Conservation (phyloP, 2,888 invertebrate species). For the Lissonota sp. region DNA sequence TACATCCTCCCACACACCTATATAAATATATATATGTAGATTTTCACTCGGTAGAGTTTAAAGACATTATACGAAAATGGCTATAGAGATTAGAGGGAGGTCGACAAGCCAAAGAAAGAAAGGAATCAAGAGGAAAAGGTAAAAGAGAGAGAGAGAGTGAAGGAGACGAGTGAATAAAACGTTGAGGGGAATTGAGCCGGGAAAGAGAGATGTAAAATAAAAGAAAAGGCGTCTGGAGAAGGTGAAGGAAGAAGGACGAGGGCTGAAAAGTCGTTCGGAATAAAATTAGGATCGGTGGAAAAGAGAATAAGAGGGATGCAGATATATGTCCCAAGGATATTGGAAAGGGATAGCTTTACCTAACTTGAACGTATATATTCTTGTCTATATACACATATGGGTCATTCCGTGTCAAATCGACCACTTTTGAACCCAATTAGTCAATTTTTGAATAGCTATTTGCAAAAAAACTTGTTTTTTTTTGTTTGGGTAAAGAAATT, state of each 20-base stretch:
- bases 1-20: neutral
- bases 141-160: slow-evolving; percentile 3
- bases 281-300: slow-evolving; percentile 58
- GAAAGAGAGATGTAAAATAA: slow-evolving; percentile 30
- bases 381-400: neutral
- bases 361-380: neutral
- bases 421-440: too few species aligned
- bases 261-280: slow-evolving; percentile 55
- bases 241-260: slow-evolving; percentile 10
- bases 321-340: slow-evolving; percentile 49
- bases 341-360: slow-evolving; percentile 31
- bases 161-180: slow-evolving; percentile 41
- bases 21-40: neutral
- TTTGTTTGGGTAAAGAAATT: too few species aligned
- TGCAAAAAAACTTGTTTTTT: too few species aligned
- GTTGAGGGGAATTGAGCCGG: slow-evolving; percentile 34
- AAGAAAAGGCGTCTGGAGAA: neutral
- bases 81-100: slow-evolving; percentile 47
- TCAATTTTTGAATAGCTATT: too few species aligned
- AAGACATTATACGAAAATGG: slow-evolving; percentile 61
- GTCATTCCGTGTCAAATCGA: neutral
- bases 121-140: slow-evolving; percentile 5
- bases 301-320: slow-evolving; percentile 25
- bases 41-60: slow-evolving; percentile 37
- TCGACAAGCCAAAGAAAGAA: slow-evolving; percentile 37